Conservation (phyloP, 1,140 invertebrate species). For the Harpegnathos saltator region DNA sequence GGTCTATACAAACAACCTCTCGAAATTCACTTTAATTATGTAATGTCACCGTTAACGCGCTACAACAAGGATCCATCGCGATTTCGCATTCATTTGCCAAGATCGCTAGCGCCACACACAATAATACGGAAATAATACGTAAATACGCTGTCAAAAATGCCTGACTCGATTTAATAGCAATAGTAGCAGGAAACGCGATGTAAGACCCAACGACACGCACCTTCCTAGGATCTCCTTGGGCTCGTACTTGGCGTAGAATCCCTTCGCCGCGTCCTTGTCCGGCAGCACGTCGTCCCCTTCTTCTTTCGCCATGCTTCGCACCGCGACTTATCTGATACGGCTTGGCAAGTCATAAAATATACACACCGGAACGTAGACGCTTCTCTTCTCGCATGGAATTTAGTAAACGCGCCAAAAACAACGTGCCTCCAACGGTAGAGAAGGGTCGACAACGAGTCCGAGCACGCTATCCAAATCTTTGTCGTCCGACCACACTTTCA, state of each 20-base stretch:
- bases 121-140: not conserved
- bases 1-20: not conserved
- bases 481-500: too few relatives aligned
- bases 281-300: slow-evolving; percentile 94
- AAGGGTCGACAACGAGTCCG: too few relatives aligned
- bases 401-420: too few relatives aligned
- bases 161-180: slow-evolving; percentile 5
- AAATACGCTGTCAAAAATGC: too few relatives aligned
- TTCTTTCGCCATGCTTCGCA: slow-evolving; percentile 90
- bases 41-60: slow-evolving; percentile 28
- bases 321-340: not conserved
- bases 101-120: not conserved
- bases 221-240: slow-evolving; percentile 98
- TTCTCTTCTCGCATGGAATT: not conserved
- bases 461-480: too few relatives aligned
- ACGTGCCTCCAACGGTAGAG: too few relatives aligned
- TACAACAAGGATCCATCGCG: not conserved
- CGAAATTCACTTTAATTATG: slow-evolving; percentile 38
- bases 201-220: slow-evolving; percentile 87
- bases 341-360: slow-evolving; percentile 11
- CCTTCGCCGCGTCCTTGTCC: slow-evolving; percentile 95
- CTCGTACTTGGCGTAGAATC: slow-evolving; percentile 99
- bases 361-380: not conserved
- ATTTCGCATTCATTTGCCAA: not conserved
- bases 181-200: not conserved